A percentile compares a stretch with the other conserved stretches of the same genome.
phyloP scores from a whole-genome alignment of 1,140 invertebrate genomes.

The Diuraphis noxia region DNA sequence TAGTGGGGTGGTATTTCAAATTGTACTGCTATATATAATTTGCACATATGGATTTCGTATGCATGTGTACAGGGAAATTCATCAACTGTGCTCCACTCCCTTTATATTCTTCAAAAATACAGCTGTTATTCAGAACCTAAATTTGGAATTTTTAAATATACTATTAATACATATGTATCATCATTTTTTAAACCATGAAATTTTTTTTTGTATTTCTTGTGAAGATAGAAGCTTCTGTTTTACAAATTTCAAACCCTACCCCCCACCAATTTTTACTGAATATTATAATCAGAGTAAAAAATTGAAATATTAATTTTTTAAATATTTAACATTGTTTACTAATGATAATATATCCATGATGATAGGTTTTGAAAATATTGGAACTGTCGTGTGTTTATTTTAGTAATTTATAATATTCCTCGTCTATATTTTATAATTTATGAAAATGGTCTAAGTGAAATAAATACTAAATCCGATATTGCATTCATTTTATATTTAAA shows the following conservation, averaged over 20 bases:
- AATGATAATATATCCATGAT: too few relatives aligned
- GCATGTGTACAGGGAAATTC: not conserved
- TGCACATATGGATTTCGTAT: not conserved
- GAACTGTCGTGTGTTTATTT: not conserved
- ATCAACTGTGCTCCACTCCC: not conserved
- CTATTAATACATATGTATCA: accelerated
- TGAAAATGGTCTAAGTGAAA: not conserved
- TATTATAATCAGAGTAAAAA: too few relatives aligned
- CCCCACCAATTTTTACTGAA: too few relatives aligned
- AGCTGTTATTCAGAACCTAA: not conserved
- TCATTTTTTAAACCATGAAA: not conserved
- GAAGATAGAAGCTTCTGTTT: too few relatives aligned
- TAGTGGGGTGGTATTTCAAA: not conserved
- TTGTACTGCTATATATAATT: not conserved
- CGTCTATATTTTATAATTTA: not conserved
- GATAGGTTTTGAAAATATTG: too few relatives aligned
- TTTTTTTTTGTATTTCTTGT: not conserved
- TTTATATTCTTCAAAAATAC: not conserved
- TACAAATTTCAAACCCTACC: too few relatives aligned
- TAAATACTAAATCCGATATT: not conserved
- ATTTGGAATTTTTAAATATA: not conserved
- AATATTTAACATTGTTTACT: too few relatives aligned
- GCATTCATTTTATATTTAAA: not conserved
- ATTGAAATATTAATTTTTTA: too few relatives aligned
- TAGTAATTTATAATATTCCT: not conserved